Evolutionary conservation across 2,797 vertebrate genomes (phyloP), one percentile per base, ranked within the genome.

Genomic region (Menidia menidia): DNA sequence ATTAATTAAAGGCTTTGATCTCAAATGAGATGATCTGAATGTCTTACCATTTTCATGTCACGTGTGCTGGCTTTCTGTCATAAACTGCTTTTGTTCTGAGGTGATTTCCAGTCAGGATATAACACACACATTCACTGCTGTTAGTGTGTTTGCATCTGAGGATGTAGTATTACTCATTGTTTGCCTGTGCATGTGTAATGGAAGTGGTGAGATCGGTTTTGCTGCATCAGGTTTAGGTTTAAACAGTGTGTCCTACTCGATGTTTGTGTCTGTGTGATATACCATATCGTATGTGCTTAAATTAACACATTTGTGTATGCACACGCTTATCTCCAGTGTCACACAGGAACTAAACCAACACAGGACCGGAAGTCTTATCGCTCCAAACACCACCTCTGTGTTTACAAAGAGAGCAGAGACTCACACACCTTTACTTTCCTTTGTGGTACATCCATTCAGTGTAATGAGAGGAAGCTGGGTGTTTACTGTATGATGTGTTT

Each of bases 341-440:
- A 81, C 87, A 91, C 83, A 85, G 87, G 83, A 87, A 88, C 86
- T 90, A 66, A 91, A 87, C 87, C 81, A 91, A 93, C 88, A 93
- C 56, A 69, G 11, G 31, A 83, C 68, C 75, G 71, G 83, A 90
- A 85, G 80, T 88, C 87, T 92, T 92, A 93, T 93, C 92, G 45
- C 70, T 72, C 47, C 52, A 35, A 80, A 81, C 87, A 68, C 82
- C 75, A 76, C 56, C 82, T 68, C 55, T 45, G 71, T 91, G 86
- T 91, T 89, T 91, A 82, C 68, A 74, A 74, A 60, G 65, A 78
- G 69, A 31, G 16, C 55, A n/a, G 51, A 56, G 43, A 47, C 63
- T 47, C 67, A 55, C 48, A 71, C 80, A 83, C 64, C 73, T 88
- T 82, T 75, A 32, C 75, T 81, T 81, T 87, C 63, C 66, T 79